These are phyloP conservation scores for Chaetura pelagica DNA, from an alignment of 2,113 vertebrate species.

Conservation along the genomic window DNA sequence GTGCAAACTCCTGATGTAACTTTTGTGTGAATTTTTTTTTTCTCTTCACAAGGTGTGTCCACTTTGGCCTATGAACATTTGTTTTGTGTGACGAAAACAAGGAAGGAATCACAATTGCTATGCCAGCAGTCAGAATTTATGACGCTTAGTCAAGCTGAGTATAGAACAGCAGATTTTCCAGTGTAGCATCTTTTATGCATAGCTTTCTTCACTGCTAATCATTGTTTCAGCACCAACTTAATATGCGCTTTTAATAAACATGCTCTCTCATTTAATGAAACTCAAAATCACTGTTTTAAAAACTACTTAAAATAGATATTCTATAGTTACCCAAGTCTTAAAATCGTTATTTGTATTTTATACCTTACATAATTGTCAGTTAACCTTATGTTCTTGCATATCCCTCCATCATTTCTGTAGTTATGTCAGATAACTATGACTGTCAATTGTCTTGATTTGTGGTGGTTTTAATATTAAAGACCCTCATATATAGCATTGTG, in stretches of 20 bases:
- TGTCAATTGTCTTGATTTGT: not conserved
- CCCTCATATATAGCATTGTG: not conserved
- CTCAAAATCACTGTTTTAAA: constrained; percentile 17
- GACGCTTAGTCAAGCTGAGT: constrained; percentile 57
- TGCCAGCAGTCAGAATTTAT: constrained; percentile 46
- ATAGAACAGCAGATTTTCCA: constrained; percentile 53
- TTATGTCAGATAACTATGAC: not conserved
- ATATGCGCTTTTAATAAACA: constrained; percentile 56
- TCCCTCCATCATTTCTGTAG: constrained; percentile 28
- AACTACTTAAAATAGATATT: constrained; percentile 36
- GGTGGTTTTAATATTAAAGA: not conserved
- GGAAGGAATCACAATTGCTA: constrained; percentile 50
- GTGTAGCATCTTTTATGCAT: not conserved
- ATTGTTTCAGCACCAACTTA: constrained; percentile 28
- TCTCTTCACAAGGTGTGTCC: constrained; percentile 49
- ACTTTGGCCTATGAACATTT: constrained; percentile 42
- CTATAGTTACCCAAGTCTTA: constrained; percentile 29
- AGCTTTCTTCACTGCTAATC: constrained; percentile 52
- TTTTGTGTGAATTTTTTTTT: constrained; percentile 39
- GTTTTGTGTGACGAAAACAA: constrained; percentile 58
- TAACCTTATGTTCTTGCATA: constrained; percentile 42
- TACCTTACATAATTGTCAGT: constrained; percentile 31
- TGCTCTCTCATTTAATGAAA: constrained; percentile 54
- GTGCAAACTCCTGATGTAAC: not conserved
- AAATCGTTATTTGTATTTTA: constrained; percentile 37